phyloP scores from a whole-genome alignment of 2,113 vertebrate species.

The Heterochromis multidens region DNA sequence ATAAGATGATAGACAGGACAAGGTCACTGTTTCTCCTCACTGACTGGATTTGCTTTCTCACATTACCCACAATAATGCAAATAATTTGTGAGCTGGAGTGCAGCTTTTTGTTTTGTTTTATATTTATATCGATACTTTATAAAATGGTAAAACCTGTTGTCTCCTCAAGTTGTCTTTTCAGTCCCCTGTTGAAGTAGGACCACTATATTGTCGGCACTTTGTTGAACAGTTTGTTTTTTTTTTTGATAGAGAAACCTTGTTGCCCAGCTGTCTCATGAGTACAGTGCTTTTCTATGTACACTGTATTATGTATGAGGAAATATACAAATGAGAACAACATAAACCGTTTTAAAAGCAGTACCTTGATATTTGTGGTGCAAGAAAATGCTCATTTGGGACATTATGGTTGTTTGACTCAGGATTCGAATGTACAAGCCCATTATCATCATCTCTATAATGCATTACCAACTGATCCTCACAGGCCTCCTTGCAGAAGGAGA shows the following conservation, averaged over 20 bases:
- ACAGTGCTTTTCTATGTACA: neutral
- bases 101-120: neutral
- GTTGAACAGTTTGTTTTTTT: neutral
- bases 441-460: conserved; percentile 38
- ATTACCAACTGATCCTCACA: conserved; percentile 7
- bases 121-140: neutral
- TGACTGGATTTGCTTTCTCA: neutral
- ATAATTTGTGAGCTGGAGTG: neutral
- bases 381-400: neutral
- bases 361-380: neutral
- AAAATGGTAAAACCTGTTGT: neutral
- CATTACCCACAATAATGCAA: neutral
- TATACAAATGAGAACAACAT: neutral
- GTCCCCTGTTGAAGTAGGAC: neutral
- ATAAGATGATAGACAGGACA: neutral
- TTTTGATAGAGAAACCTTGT: neutral
- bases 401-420: neutral
- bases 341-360: neutral
- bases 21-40: neutral
- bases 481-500: neutral
- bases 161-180: neutral
- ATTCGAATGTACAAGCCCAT: conserved; percentile 19
- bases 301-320: conserved; percentile 13
- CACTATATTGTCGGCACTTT: neutral
- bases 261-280: neutral